These are phyloP conservation scores for Orcinus orca DNA, from an alignment of 2,113 vertebrate genomes.

Conservation along the genomic window DNA sequence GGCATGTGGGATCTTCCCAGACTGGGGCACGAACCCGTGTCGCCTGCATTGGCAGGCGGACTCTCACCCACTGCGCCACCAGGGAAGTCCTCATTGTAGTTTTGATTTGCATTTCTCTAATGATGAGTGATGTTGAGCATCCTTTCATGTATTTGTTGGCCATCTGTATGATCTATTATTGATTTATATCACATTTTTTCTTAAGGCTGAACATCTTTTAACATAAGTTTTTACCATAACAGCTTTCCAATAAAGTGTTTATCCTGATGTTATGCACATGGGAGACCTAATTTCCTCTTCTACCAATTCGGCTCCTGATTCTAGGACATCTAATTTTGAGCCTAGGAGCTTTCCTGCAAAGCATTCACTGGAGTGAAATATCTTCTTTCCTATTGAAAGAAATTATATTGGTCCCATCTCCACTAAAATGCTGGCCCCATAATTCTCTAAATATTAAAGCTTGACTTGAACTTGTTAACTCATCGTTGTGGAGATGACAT, in stretches of 20 bases:
- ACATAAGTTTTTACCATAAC: constrained; percentile 41
- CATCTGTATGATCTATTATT: not conserved
- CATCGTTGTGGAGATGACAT: not conserved
- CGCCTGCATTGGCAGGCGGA: no score
- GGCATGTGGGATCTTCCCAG: no score
- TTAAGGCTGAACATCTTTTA: constrained; percentile 27
- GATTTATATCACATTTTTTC: constrained; percentile 33
- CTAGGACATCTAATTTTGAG: constrained; percentile 1
- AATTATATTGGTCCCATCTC: not conserved
- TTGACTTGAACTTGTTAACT: not conserved
- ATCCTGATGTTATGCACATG: constrained; percentile 12
- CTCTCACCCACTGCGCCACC: no score
- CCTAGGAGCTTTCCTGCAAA: not conserved
- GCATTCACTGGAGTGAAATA: not conserved
- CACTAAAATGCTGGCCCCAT: not conserved
- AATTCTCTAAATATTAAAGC: constrained; percentile 27
- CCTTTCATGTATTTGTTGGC: no score
- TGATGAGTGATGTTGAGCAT: no score
- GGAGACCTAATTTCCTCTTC: constrained; percentile 24
- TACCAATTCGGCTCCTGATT: constrained; percentile 26
- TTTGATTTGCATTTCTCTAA: no score
- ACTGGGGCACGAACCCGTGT: no score
- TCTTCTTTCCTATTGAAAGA: not conserved
- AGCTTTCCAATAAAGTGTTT: constrained; percentile 20
- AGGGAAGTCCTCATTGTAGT: no score